Conservation (phyloP, 53 echinoderm and acorn worm genomes). For the Astropecten irregularis region DNA sequence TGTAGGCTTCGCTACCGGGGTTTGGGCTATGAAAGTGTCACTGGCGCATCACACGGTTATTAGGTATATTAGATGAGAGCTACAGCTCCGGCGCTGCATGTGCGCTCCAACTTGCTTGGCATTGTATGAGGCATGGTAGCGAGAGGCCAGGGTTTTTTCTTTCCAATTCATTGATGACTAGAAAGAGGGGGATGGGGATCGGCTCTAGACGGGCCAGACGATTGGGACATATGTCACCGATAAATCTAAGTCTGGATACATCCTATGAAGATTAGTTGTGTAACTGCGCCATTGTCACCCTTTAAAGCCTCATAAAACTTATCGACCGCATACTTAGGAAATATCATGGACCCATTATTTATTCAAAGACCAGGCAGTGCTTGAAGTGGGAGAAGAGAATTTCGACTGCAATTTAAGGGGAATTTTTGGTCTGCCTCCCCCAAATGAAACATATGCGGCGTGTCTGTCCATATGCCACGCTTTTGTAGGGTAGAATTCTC, state of each 20-base stretch:
- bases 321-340: conserved; percentile 70
- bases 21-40: conserved; percentile 14
- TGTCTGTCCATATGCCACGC: conserved; percentile 89
- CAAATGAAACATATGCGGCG: conserved; percentile 94
- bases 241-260: conserved; percentile 27
- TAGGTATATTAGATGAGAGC: conserved; percentile 44
- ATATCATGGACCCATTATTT: conserved; percentile 82
- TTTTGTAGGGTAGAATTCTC: conserved; percentile 68
- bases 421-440: conserved; percentile 66
- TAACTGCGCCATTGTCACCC: conserved; percentile 46
- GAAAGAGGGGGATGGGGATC: conserved; percentile 2
- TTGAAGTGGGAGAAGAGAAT: conserved; percentile 41
- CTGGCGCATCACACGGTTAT: conserved; percentile 41
- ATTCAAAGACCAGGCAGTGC: conserved; percentile 76
- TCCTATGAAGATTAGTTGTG: conserved; percentile 42
- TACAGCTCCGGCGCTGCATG: neutral
- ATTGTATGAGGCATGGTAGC: conserved; percentile 27
- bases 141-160: neutral
- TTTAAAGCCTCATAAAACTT: conserved; percentile 81
- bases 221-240: conserved; percentile 57
- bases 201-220: conserved; percentile 19
- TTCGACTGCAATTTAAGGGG: conserved; percentile 25
- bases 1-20: conserved; percentile 17
- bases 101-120: conserved; percentile 27
- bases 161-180: conserved; percentile 31